phyloP scores from a whole-genome alignment of 2,888 invertebrate species.

The Teleogryllus oceanicus region DNA sequence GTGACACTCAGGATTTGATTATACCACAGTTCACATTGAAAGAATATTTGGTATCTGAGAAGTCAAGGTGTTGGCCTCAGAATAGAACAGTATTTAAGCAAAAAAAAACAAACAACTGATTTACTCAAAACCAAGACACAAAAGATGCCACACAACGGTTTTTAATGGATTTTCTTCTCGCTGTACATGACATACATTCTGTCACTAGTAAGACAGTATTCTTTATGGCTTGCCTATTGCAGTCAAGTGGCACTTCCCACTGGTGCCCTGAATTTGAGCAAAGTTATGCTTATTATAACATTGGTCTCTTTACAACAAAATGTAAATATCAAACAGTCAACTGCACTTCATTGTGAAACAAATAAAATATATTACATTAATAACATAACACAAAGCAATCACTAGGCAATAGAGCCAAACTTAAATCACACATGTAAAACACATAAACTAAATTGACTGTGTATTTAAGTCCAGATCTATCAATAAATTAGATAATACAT shows the following conservation, averaged over 20 bases:
- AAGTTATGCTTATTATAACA: background rate
- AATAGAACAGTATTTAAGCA: background rate
- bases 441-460: background rate
- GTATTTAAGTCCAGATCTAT: constrained; percentile 18
- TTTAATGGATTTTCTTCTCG: too few relatives aligned
- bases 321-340: constrained; percentile 12
- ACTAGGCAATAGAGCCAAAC: constrained; percentile 5
- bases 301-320: background rate
- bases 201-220: too few relatives aligned
- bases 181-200: too few relatives aligned
- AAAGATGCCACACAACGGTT: too few relatives aligned
- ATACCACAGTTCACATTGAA: background rate
- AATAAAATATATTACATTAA: constrained; percentile 12
- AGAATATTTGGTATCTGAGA: background rate
- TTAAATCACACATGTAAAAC: background rate
- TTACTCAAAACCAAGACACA: constrained; percentile 8
- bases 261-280: constrained; percentile 4
- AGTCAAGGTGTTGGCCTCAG: background rate
- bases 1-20: background rate
- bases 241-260: background rate
- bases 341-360: constrained; percentile 8
- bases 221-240: too few relatives aligned
- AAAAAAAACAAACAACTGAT: background rate
- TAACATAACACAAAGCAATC: constrained; percentile 10
- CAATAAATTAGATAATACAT: constrained; percentile 3